Base-by-base conservation (phyloP, 2,113 vertebrate species). In the Passer domesticus region DNA sequence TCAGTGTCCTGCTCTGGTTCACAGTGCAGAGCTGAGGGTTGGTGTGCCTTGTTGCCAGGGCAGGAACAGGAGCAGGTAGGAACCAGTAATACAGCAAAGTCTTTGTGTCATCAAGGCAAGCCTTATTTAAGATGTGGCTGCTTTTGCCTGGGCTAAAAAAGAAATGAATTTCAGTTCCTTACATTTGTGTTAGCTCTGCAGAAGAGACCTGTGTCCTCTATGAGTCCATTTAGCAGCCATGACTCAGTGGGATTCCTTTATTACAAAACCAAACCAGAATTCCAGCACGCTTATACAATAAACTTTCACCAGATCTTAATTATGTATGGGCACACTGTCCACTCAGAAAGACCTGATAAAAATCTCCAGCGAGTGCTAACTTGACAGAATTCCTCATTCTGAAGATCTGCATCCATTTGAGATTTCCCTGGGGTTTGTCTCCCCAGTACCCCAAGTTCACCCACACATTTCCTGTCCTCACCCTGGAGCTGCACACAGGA, bases 241-340 rank as follows among this genome's bases (percentile, higher is more conserved):
- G 94, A 97, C 87, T 97, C 93, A 95, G 46, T 63, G 79, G 0
- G 56, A 81, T 89, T 77, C 79, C 78, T 94, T 80, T 94, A 90
- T 90, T 95, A 78, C 79, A 88, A 95, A 94, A 95, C 93, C 94
- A 94, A 90, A 88, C 76, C 92, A 93, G 87, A 92, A 96, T 96
- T 96, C 95, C 95, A 95, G 84, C 91, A 94, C 85, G 46, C 85
- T 91, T 92, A 75, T 81, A 93, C 88, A 96, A 96, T 96, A 92
- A 96, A 96, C 93, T 96, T 95, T 96, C 88, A 83, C 93, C 79
- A 24, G 84, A 30, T 74, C 59, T 90, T 94, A 83, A 97, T 94
- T 94, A 84, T 2, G 31, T 4, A 21, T 35, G 87, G 77, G 27
- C 91, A 89, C 30, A 8, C 31, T 84, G 93, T 94, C 96, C 94